These are phyloP conservation scores for Telmatherina bonti DNA, from an alignment of 2,797 vertebrate species.

Conservation along the genomic window DNA sequence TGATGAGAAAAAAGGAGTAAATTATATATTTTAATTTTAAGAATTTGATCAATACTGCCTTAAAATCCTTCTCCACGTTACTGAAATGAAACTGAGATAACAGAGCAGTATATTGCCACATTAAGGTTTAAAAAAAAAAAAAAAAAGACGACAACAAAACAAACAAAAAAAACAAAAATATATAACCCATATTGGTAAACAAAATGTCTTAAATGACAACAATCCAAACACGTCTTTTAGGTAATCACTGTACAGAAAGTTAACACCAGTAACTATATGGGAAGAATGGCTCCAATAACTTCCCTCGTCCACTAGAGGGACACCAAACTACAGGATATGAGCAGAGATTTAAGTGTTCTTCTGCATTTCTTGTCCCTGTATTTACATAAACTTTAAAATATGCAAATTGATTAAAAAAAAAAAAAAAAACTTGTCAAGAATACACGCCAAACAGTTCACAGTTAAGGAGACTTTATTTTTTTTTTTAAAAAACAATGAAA, in stretches of 20 bases:
- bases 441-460: not conserved
- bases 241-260: not conserved
- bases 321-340: conserved; percentile 11
- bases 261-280: not conserved
- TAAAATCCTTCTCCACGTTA: too few relatives aligned
- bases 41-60: too few relatives aligned
- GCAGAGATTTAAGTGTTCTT: not conserved
- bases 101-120: too few relatives aligned
- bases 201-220: too few relatives aligned
- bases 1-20: too few relatives aligned
- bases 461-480: not conserved
- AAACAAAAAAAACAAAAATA: too few relatives aligned
- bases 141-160: too few relatives aligned
- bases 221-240: not conserved
- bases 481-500: not conserved
- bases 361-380: conserved; percentile 5
- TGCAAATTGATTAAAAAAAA: not conserved
- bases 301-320: conserved; percentile 71
- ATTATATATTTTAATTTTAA: too few relatives aligned
- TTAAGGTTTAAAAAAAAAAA: too few relatives aligned
- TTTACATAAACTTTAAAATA: conserved; percentile 7
- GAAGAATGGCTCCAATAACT: not conserved
- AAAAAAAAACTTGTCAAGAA: not conserved
- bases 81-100: too few relatives aligned
- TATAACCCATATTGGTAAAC: too few relatives aligned